These are phyloP conservation scores for Portunus trituberculatus DNA, from an alignment of 1,140 invertebrate genomes.

Conservation along the genomic window DNA sequence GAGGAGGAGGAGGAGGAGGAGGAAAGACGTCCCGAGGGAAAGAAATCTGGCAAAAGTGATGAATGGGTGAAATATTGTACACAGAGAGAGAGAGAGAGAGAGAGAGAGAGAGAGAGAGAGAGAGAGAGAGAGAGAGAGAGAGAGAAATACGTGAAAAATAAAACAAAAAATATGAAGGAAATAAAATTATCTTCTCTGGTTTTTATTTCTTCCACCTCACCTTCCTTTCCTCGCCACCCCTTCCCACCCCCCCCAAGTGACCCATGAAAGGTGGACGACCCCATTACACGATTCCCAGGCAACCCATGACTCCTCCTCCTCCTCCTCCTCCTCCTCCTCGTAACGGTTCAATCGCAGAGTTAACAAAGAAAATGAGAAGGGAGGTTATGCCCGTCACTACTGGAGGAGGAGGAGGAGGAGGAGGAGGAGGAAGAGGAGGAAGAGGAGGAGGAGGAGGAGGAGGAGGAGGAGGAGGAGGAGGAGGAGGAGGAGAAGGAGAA, in stretches of 20 bases:
- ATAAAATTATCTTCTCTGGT: background rate
- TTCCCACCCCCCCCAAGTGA: background rate
- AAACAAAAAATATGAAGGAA: background rate
- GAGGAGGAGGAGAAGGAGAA: too few species aligned
- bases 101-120: background rate
- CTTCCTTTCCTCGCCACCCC: background rate
- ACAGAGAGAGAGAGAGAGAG: too few species aligned
- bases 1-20: background rate
- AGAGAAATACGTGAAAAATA: background rate
- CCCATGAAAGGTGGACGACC: background rate
- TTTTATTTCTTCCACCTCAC: background rate
- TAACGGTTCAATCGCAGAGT: background rate
- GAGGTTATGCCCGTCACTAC: background rate
- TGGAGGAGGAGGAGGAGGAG: background rate
- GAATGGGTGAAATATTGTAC: too few species aligned
- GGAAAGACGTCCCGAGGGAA: too few species aligned
- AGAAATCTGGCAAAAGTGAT: background rate
- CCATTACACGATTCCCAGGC: background rate
- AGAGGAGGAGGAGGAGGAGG: background rate
- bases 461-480: background rate
- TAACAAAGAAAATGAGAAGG: background rate
- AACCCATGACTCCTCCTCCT: conserved; percentile 24
- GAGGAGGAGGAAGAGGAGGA: background rate
- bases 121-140: background rate
- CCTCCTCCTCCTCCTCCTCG: background rate